phyloP scores from a whole-genome alignment of 2,888 invertebrate genomes.

The Acleris laterana region DNA sequence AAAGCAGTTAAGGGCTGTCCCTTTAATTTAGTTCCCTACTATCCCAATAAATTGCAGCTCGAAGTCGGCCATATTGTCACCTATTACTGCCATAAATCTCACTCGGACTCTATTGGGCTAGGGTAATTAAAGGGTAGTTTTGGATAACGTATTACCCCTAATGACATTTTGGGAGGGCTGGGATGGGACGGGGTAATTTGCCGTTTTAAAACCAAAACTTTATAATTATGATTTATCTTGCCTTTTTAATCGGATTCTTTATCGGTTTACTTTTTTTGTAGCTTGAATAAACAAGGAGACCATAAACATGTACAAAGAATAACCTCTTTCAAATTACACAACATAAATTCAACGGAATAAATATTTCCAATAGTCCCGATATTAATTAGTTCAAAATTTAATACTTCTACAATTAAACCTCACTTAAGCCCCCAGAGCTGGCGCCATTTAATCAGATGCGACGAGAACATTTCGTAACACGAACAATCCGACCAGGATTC shows the following conservation, averaged over 20 bases:
- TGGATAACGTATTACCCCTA: conserved; percentile 31
- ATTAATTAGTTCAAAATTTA: no score
- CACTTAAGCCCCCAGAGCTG: no score
- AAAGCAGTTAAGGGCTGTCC: conserved; percentile 57
- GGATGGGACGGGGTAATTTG: background rate
- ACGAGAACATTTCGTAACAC: background rate
- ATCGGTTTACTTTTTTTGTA: no score
- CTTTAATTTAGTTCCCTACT: conserved; percentile 63
- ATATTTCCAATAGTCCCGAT: no score
- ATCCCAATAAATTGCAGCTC: conserved; percentile 62
- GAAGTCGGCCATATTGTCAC: conserved; percentile 60
- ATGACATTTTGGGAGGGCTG: conserved; percentile 22
- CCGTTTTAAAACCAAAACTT: background rate
- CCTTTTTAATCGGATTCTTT: no score
- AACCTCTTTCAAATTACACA: no score
- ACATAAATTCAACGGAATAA: no score
- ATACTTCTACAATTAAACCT: no score
- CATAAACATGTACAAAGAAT: no score
- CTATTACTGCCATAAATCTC: conserved; percentile 80
- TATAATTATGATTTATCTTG: no score
- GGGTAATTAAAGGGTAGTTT: conserved; percentile 56
- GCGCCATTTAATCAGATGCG: background rate
- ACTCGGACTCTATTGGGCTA: conserved; percentile 45
- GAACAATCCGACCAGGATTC: conserved; percentile 9
- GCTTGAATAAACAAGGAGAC: no score